A percentile compares a stretch with the other conserved stretches of the same genome.
These are phyloP conservation scores for Pteronura brasiliensis DNA, from an alignment of 2,113 vertebrate genomes.

Conservation along the genomic window DNA sequence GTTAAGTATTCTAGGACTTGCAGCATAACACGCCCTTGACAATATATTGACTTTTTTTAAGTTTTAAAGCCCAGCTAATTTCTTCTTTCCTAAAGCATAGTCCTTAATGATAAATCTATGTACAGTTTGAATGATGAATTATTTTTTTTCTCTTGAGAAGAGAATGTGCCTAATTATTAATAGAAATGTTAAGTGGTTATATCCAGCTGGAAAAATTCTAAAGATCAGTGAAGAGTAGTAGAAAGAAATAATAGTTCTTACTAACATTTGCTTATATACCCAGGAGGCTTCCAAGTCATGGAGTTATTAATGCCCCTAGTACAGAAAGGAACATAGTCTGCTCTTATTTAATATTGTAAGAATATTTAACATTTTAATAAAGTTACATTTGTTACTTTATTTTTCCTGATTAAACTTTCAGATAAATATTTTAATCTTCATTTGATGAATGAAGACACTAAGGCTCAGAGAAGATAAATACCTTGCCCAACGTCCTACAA, in stretches of 20 bases:
- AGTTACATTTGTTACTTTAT: background rate
- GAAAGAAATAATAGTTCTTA: background rate
- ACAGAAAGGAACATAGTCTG: background rate
- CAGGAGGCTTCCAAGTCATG: background rate
- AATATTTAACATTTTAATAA: background rate
- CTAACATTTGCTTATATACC: background rate
- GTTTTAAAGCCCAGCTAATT: background rate
- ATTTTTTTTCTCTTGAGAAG: conserved; percentile 10
- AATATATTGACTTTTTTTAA: background rate
- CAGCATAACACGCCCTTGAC: background rate
- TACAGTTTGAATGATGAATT: background rate
- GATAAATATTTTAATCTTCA: background rate
- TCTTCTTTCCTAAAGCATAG: background rate
- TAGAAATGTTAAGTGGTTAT: background rate
- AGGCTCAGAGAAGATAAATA: background rate
- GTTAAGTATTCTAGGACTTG: background rate
- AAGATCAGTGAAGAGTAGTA: background rate
- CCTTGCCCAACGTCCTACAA: background rate
- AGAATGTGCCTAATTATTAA: conserved; percentile 15
- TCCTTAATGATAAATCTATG: background rate
- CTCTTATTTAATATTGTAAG: background rate
- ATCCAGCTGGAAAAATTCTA: background rate
- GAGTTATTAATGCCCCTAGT: background rate
- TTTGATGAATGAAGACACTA: conserved; percentile 16
- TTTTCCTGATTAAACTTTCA: background rate